Evolutionary conservation across 1,140 invertebrate genomes (phyloP), one percentile per base, ranked within the genome.

Genomic region (Microplitis mediator): DNA sequence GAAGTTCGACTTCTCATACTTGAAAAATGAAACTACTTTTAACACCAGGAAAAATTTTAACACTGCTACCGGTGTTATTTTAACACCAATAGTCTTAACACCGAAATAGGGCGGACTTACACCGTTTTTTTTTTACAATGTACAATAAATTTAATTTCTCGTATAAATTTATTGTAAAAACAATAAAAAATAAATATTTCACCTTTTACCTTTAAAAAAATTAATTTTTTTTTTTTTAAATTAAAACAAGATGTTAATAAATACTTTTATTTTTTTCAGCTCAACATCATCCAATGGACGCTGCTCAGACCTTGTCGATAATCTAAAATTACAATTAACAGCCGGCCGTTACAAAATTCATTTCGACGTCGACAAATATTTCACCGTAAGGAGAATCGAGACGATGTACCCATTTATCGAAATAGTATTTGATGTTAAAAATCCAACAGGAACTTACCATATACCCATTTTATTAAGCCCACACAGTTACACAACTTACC

Each of bases 401-500:
- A 91, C 91, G 0, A 88, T 94, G 75, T 95, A 93, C 82, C 93
- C 93, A 1, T 93, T 90, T 82, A 91, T 94, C 35, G 93, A 95
- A 86, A 92, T 94, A 1, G 90, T 93, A 6, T 95, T 95, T 79
- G 90, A 92, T 64, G 91, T 94, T 8, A 89, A 90, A 74, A 88
- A 91, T 73, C 88, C 91, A 6, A 86, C 86, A 5, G 87, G 90
- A 56, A 91, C 94, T 74, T 95, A 95, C 82, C 94, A 96, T 83
- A 91, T 96, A 56, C 94, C 94, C 0, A 81, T 96, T 16, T 87
- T 95, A 62, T 83, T 96, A 0, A 95, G 90, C 81, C 93, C 94
- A 1, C 96, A 90, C 84, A 92, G 94, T 35, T 97, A 95, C 74
- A 91, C 92, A 2, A 95, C 93, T 0, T 95, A 95, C 81, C 89